Conservation (phyloP, 2,113 vertebrate genomes). For the Vidua chalybeata region DNA sequence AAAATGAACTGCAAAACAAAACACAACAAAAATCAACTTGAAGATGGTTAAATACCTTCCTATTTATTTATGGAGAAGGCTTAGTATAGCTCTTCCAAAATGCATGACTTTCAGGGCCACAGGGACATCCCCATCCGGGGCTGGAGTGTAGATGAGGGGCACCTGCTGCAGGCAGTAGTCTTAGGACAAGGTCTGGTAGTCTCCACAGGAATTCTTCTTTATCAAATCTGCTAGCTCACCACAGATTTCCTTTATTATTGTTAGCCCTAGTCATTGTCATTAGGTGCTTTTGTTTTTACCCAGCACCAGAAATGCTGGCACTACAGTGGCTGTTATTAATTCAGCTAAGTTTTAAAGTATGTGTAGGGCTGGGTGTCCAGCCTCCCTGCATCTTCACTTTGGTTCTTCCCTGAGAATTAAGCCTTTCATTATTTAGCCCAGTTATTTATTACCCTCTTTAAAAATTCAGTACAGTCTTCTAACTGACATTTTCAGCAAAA, state of each 20-base stretch:
- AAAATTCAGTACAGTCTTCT: slow-evolving; percentile 29
- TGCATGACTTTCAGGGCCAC: background rate
- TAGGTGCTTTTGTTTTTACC: background rate
- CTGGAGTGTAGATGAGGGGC: accelerated
- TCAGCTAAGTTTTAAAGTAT: background rate
- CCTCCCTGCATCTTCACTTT: background rate
- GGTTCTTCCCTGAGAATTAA: background rate
- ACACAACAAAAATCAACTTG: background rate
- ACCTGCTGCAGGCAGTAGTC: background rate
- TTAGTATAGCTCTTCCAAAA: background rate
- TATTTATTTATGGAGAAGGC: background rate
- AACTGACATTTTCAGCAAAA: slow-evolving; percentile 56
- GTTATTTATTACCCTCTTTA: slow-evolving; percentile 51
- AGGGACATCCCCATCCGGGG: too few relatives aligned
- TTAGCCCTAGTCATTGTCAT: background rate
- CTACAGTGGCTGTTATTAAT: background rate
- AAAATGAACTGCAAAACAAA: background rate
- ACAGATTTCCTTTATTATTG: background rate
- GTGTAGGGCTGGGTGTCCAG: background rate
- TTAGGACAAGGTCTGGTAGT: background rate
- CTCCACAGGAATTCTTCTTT: accelerated
- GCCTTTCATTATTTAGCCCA: background rate
- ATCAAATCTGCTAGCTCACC: accelerated
- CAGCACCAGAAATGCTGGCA: accelerated
- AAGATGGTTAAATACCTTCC: background rate